Evolutionary conservation across 2,888 invertebrate genomes (phyloP).

Genomic region (Lutraria lutraria): DNA sequence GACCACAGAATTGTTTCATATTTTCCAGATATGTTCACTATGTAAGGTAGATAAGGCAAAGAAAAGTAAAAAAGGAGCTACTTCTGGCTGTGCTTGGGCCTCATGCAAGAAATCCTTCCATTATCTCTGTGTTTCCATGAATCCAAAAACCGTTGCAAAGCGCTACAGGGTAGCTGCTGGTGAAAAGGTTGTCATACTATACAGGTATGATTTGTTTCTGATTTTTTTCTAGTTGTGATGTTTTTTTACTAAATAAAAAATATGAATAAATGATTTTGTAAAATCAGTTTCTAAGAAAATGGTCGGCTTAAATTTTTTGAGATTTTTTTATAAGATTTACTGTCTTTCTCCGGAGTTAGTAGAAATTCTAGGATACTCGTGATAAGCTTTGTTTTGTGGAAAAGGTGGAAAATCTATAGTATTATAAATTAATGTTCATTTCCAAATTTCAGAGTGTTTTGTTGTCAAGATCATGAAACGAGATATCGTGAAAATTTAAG

Average conservation of each 20-base stretch:
- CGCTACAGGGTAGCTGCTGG: slow-evolving; percentile 61
- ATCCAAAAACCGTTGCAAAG: slow-evolving; percentile 59
- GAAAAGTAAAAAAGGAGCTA: slow-evolving; percentile 88
- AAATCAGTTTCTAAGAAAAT: too few species aligned
- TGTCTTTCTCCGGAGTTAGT: too few species aligned
- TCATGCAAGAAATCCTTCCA: slow-evolving; percentile 91
- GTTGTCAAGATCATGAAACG: slow-evolving; percentile 58
- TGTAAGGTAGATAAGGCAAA: slow-evolving; percentile 88
- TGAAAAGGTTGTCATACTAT: slow-evolving; percentile 61
- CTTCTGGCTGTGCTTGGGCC: slow-evolving; percentile 90
- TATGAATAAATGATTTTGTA: too few species aligned
- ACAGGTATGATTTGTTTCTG: slow-evolving; percentile 49
- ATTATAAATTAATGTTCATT: too few species aligned
- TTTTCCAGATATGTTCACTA: slow-evolving; percentile 90
- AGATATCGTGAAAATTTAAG: slow-evolving; percentile 58
- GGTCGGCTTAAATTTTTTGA: too few species aligned
- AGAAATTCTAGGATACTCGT: too few species aligned
- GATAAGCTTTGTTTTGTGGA: too few species aligned
- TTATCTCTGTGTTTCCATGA: slow-evolving; percentile 89
- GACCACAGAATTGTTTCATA: not conserved
- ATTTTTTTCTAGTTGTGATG: too few species aligned
- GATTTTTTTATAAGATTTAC: too few species aligned
- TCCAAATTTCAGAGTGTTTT: slow-evolving; percentile 58
- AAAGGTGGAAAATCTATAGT: too few species aligned
- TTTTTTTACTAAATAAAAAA: too few species aligned